These are phyloP conservation scores for Vicugna pacos DNA, from an alignment of 2,113 vertebrate genomes.

Conservation along the genomic window DNA sequence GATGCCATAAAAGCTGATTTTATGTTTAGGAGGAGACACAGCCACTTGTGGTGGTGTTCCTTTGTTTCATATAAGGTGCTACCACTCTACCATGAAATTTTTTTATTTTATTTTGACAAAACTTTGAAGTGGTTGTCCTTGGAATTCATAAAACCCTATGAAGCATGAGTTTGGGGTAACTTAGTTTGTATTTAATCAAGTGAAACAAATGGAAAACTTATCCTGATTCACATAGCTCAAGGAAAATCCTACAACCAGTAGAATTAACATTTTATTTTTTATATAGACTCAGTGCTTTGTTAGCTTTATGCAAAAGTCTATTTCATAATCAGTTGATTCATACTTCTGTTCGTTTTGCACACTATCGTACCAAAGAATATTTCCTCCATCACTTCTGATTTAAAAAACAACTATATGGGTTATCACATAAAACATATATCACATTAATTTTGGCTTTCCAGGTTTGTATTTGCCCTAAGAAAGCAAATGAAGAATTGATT, in stretches of 20 bases:
- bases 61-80: neutral
- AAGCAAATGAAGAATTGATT: too few species aligned
- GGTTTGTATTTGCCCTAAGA: too few species aligned
- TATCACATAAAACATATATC: too few species aligned
- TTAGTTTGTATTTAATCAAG: neutral
- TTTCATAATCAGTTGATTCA: too few species aligned
- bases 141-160: neutral
- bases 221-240: neutral
- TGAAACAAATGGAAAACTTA: neutral
- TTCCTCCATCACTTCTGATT: too few species aligned
- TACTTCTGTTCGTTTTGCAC: too few species aligned
- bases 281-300: too few species aligned
- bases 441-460: too few species aligned
- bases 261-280: too few species aligned
- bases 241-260: neutral
- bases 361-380: too few species aligned
- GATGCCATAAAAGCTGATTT: neutral
- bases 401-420: too few species aligned
- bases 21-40: neutral
- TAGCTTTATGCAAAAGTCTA: too few species aligned
- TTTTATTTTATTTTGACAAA: neutral
- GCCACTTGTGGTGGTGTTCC: neutral
- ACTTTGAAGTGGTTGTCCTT: neutral
- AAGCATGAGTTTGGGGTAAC: neutral
- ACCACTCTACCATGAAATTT: neutral